Conservation (phyloP, 2,113 vertebrate genomes). For the Malurus melanocephalus region DNA sequence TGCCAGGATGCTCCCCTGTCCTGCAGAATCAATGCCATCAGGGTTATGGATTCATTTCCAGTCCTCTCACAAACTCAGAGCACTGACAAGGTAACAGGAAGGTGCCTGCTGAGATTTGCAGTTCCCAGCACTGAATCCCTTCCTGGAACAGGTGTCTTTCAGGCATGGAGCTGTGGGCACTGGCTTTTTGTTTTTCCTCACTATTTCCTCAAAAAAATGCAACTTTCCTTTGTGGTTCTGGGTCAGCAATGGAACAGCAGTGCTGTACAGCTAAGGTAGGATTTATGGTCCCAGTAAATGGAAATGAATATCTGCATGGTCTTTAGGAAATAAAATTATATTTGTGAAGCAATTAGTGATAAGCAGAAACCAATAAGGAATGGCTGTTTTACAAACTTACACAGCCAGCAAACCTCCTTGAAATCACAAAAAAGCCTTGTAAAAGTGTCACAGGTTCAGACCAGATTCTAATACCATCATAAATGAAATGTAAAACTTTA, state of each 20-base stretch:
- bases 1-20: not conserved
- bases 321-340: not conserved
- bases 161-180: not conserved
- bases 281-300: not conserved
- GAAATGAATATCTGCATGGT: not conserved
- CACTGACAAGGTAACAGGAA: not conserved
- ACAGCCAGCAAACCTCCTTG: not conserved
- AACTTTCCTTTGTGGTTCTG: not conserved
- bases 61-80: not conserved
- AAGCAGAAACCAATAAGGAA: not conserved
- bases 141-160: not conserved
- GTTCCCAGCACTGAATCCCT: not conserved
- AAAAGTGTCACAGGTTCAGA: not conserved
- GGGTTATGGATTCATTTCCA: not conserved
- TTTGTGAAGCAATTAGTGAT: not conserved
- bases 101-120: not conserved
- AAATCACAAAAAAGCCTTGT: not conserved
- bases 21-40: not conserved
- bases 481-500: slow-evolving; percentile 34
- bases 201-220: not conserved
- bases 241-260: not conserved
- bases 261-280: not conserved
- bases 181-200: not conserved
- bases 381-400: not conserved
- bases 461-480: not conserved